Evolutionary conservation across 2,888 invertebrate species (phyloP).

Genomic region (Eristalinus aeneus): DNA sequence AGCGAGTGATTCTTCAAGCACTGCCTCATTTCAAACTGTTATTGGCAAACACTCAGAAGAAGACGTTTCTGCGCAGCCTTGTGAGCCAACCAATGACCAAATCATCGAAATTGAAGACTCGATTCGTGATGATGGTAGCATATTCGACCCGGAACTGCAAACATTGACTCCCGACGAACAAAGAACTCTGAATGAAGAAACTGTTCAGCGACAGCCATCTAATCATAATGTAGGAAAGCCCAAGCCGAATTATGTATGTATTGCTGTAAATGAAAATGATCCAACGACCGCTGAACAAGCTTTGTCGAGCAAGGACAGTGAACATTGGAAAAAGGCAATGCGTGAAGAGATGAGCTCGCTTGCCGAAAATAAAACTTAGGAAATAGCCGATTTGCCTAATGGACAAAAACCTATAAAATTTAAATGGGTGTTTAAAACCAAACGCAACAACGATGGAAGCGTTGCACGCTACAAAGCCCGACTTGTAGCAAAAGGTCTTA

Average conservation of each 20-base stretch:
- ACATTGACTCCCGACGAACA: background rate
- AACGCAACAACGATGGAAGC: background rate
- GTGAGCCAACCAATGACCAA: too few species aligned
- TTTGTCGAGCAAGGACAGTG: constrained; percentile 14
- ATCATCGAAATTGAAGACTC: too few species aligned
- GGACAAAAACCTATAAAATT: constrained; percentile 29
- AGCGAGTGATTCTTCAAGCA: constrained; percentile 34
- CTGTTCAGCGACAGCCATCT: constrained; percentile 13
- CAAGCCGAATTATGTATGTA: constrained; percentile 28
- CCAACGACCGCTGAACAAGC: constrained; percentile 16
- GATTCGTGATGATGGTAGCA: background rate
- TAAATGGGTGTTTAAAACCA: constrained; percentile 40
- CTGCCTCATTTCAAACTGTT: constrained; percentile 3
- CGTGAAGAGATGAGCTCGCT: background rate
- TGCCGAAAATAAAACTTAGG: background rate
- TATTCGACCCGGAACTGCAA: background rate
- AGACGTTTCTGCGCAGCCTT: background rate
- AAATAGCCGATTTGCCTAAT: constrained; percentile 24
- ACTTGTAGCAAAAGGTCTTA: background rate
- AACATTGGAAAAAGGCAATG: background rate
- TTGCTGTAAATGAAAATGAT: constrained; percentile 17
- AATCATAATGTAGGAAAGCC: constrained; percentile 13
- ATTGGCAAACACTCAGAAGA: background rate
- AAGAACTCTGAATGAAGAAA: constrained; percentile 5
- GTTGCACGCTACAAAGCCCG: background rate